Evolutionary conservation across 2,888 invertebrate genomes (phyloP).

Genomic region (Rhaphigaster nebulosa): DNA sequence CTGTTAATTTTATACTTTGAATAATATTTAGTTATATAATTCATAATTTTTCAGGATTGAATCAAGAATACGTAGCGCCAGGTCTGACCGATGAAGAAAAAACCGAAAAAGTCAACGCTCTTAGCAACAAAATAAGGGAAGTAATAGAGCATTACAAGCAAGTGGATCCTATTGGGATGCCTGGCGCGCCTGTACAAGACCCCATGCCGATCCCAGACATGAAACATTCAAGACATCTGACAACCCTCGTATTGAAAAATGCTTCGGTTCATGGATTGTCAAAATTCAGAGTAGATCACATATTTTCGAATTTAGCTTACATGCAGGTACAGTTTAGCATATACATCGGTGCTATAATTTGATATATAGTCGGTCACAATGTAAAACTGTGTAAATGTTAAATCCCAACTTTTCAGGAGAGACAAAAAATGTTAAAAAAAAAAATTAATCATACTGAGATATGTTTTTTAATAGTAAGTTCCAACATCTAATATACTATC

Average conservation of each 20-base stretch:
- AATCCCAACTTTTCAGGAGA: no score
- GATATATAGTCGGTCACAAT: no score
- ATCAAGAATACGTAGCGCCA: slow-evolving; percentile 13
- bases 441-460: no score
- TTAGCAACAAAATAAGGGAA: slow-evolving; percentile 75
- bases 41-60: slow-evolving; percentile 8
- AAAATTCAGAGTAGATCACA: slow-evolving; percentile 80
- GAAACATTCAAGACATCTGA: slow-evolving; percentile 78
- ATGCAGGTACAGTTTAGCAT: slow-evolving; percentile 75
- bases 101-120: neutral
- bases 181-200: slow-evolving; percentile 84
- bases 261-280: slow-evolving; percentile 82
- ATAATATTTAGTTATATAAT: neutral
- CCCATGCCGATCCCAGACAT: slow-evolving; percentile 85
- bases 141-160: slow-evolving; percentile 86
- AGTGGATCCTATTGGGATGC: slow-evolving; percentile 84
- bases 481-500: no score
- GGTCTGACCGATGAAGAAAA: slow-evolving; percentile 4
- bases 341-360: neutral
- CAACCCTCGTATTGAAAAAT: slow-evolving; percentile 78
- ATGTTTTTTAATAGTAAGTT: no score
- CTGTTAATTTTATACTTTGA: no score
- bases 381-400: no score
- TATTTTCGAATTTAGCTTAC: slow-evolving; percentile 79
- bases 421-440: no score